Conservation (phyloP, 1,140 invertebrate genomes). For the Agraylea sexmaculata region DNA sequence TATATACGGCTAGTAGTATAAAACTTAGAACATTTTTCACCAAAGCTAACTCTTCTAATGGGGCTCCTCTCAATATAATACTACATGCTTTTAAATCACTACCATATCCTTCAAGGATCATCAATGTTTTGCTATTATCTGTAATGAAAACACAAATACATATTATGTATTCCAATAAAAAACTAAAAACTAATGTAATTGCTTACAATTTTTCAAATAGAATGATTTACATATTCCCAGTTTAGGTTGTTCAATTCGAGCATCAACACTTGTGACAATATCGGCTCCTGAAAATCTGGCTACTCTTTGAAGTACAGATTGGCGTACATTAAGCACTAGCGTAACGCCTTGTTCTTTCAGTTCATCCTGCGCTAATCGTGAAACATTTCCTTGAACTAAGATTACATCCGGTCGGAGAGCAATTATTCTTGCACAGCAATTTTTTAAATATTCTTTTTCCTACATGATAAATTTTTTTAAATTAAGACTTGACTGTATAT, state of each 20-base stretch:
- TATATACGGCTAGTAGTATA: slow-evolving; percentile 80
- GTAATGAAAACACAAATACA: slow-evolving; percentile 21
- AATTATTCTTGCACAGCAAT: slow-evolving; percentile 79
- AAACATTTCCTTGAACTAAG: slow-evolving; percentile 81
- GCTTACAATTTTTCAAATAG: slow-evolving; percentile 55
- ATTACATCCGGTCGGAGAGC: slow-evolving; percentile 78
- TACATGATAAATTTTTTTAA: slow-evolving; percentile 34
- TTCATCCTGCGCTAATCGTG: slow-evolving; percentile 78
- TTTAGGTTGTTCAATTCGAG: slow-evolving; percentile 66
- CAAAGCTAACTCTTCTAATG: slow-evolving; percentile 60
- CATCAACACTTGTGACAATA: slow-evolving; percentile 82
- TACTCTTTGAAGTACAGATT: slow-evolving; percentile 70
- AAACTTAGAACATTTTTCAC: slow-evolving; percentile 74
- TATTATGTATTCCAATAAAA: slow-evolving; percentile 6
- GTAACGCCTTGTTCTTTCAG: slow-evolving; percentile 71
- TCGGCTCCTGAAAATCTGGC: slow-evolving; percentile 75
- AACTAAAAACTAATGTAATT: slow-evolving; percentile 6
- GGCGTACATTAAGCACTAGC: slow-evolving; percentile 80
- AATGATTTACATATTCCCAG: slow-evolving; percentile 83
- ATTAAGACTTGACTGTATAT: no score
- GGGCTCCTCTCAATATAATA: slow-evolving; percentile 73
- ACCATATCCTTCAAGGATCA: slow-evolving; percentile 88
- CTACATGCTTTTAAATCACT: slow-evolving; percentile 77
- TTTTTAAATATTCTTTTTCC: slow-evolving; percentile 81
- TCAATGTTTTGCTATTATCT: slow-evolving; percentile 68